Conservation (phyloP, 2,113 vertebrate species). For the Coturnix japonica region DNA sequence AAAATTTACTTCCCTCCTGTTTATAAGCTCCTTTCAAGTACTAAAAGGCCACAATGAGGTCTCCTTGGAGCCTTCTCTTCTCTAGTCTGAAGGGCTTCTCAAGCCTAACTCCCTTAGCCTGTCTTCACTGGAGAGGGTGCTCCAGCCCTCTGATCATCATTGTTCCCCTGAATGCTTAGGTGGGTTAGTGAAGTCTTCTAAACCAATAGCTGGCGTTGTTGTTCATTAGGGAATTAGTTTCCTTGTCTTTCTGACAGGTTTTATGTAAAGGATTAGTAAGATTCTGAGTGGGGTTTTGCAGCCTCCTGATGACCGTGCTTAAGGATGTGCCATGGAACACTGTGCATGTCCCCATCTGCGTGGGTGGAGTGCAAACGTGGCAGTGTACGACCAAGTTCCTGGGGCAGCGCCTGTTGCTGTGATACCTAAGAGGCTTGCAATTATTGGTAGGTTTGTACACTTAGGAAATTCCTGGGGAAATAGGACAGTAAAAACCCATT, state of each 20-base stretch:
- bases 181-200: neutral
- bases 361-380: too few relatives aligned
- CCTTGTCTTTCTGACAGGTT: neutral
- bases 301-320: neutral
- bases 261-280: neutral
- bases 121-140: too few relatives aligned
- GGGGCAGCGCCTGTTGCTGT: neutral
- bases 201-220: neutral
- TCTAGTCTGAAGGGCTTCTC: too few relatives aligned
- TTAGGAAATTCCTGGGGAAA: neutral
- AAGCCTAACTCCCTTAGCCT: too few relatives aligned
- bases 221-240: neutral
- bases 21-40: too few relatives aligned
- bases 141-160: too few relatives aligned
- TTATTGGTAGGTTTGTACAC: neutral
- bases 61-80: too few relatives aligned
- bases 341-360: neutral
- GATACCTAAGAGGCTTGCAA: neutral
- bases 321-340: rapidly evolving
- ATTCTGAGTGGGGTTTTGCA: neutral
- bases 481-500: neutral
- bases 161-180: neutral
- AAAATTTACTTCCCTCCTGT: too few relatives aligned
- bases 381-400: neutral
- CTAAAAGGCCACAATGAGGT: too few relatives aligned